Conservation (phyloP, 1,140 invertebrate genomes). For the Ruditapes philippinarum region DNA sequence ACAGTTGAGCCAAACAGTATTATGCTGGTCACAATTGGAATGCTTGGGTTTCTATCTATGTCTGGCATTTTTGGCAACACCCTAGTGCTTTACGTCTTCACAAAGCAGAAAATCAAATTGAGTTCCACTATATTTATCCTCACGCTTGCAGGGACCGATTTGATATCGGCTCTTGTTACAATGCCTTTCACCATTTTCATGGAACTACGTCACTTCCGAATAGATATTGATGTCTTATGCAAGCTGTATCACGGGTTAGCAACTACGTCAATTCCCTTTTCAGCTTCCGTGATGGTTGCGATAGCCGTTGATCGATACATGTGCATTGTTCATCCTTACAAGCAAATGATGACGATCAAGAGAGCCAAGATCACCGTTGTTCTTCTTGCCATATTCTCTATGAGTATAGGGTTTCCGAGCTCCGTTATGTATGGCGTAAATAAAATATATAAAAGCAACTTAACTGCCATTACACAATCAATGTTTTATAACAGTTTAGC, state of each 20-base stretch:
- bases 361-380: constrained; percentile 80
- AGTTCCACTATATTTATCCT: constrained; percentile 80
- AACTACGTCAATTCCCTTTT: constrained; percentile 77
- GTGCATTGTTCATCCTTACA: constrained; percentile 83
- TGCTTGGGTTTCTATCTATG: constrained; percentile 69
- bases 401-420: constrained; percentile 76
- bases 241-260: constrained; percentile 77
- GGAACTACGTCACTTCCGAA: constrained; percentile 65
- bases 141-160: constrained; percentile 76
- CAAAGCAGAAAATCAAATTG: constrained; percentile 75
- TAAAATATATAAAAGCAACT: background rate
- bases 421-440: constrained; percentile 72
- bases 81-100: constrained; percentile 80
- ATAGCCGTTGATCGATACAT: constrained; percentile 84
- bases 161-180: constrained; percentile 72
- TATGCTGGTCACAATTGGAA: constrained; percentile 49
- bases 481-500: background rate
- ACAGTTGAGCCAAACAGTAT: constrained; percentile 47
- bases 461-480: background rate
- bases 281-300: constrained; percentile 81
- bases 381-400: constrained; percentile 73
- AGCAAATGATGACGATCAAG: constrained; percentile 79
- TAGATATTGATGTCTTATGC: constrained; percentile 72
- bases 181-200: constrained; percentile 75
- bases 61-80: constrained; percentile 78